Conservation (phyloP, 2,888 invertebrate genomes). For the Lasioglossum villosulum region DNA sequence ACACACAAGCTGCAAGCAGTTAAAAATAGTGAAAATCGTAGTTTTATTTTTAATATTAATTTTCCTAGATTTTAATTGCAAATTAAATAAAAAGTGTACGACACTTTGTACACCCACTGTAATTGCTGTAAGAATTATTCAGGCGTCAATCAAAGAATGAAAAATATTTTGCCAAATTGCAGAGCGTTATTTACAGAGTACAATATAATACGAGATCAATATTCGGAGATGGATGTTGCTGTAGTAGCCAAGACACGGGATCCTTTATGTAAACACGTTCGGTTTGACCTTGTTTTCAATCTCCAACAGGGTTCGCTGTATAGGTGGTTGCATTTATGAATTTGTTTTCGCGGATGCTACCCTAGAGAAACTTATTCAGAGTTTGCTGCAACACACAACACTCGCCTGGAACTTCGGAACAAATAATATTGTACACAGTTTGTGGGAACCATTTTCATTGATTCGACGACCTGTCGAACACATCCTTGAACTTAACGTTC, state of each 20-base stretch:
- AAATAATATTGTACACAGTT: not conserved
- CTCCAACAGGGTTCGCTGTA: not conserved
- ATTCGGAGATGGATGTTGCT: not conserved
- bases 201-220: not conserved
- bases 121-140: not conserved
- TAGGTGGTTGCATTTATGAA: not conserved
- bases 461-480: not conserved
- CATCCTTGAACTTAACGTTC: not conserved
- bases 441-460: not conserved
- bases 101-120: no score
- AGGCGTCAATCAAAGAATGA: not conserved
- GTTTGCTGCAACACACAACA: not conserved
- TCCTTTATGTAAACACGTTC: not conserved
- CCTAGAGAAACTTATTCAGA: not conserved
- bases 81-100: no score
- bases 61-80: no score
- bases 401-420: not conserved
- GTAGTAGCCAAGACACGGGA: not conserved
- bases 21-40: no score
- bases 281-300: not conserved
- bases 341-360: not conserved
- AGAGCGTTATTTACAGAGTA: not conserved
- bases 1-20: no score
- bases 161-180: not conserved
- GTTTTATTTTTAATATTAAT: no score